These are phyloP conservation scores for Hemiscyllium ocellatum DNA, from an alignment of 2,113 vertebrate species.

Conservation along the genomic window DNA sequence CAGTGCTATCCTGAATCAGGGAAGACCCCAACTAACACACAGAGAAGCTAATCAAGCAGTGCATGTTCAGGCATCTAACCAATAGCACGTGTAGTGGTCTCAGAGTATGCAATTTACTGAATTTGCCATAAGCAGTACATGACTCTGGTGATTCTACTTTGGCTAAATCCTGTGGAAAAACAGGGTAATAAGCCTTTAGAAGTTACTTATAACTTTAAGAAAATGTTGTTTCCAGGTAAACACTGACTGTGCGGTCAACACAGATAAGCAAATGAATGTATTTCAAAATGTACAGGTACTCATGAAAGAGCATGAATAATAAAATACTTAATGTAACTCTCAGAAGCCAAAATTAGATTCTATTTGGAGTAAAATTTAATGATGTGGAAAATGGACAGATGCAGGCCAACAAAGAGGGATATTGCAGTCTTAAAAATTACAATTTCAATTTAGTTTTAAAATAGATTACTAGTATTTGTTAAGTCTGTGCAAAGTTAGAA, in stretches of 20 bases:
- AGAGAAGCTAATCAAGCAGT: background rate
- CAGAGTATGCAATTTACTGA: too few species aligned
- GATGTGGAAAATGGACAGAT: background rate
- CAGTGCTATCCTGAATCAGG: background rate
- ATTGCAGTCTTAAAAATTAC: slow-evolving; percentile 26
- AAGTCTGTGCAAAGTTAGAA: slow-evolving; percentile 48
- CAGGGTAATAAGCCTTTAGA: background rate
- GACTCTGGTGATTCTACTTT: background rate
- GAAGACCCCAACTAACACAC: background rate
- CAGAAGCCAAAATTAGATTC: slow-evolving; percentile 3
- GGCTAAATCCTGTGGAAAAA: background rate
- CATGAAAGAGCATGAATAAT: background rate
- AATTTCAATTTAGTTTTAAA: slow-evolving; percentile 9
- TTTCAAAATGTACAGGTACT: slow-evolving; percentile 11
- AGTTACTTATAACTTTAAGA: background rate
- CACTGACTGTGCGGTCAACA: background rate
- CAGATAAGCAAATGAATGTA: background rate
- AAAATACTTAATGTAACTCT: background rate
- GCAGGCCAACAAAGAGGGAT: slow-evolving; percentile 10
- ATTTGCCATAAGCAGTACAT: background rate
- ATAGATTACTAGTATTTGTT: slow-evolving; percentile 35
- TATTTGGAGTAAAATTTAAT: background rate
- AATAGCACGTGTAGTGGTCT: background rate
- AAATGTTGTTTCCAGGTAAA: background rate
- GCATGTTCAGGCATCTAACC: background rate